Base-by-base conservation (phyloP, 2,797 vertebrate genomes). In the Enteromius unitaeniatus region DNA sequence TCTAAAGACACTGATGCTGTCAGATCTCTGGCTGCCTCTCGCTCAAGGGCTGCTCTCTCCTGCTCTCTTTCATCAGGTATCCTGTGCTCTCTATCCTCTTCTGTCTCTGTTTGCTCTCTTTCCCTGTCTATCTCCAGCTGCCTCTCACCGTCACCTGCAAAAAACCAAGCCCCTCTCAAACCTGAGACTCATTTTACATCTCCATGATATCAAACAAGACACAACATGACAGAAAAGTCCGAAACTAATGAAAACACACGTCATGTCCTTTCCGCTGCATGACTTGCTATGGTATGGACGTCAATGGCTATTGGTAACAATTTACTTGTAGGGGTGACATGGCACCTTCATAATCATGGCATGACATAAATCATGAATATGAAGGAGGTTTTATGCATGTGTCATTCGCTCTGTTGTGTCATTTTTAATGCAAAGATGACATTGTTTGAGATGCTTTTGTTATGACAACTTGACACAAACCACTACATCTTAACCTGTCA, bases 1-100 rank as follows among this genome's bases (percentile, higher is more conserved):
- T 88, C 28, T n/a, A 85, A 78, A 67, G 82, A 62, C 45, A 77
- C 62, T 6, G 91, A 91, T 79, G 28, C 88, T 3, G 91, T 91
- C 58, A 84, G 53, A 8, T 92, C 91, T 65, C 79, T 79, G 0
- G 13, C 78, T 58, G 55, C 45, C 58, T 88, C 88, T 64, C 45
- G 73, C 72, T 86, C 86, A 47, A 78, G 78, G 0, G 26, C 85
- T 26, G 64, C 85, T 83, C 86, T 82, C 47, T 86, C 89, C 42
- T 23, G n/a, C 65, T 87, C 89, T 86, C 82, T 84, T 42, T 69
- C 74, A 19, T 82, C 81, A 42, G 60, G 70, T n/a, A 67, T 17
- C n/a, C 47, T 17, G 17, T 15, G 72, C 87, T 87, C 58, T 84
- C 37, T 80, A n/a, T 42, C 2, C 82, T 84, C 77, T 23, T 79